Percentiles rank a stretch among this genome's conserved stretches.
phyloP scores from a whole-genome alignment of 2,888 invertebrate species.

The Blastobasis lacticolella region DNA sequence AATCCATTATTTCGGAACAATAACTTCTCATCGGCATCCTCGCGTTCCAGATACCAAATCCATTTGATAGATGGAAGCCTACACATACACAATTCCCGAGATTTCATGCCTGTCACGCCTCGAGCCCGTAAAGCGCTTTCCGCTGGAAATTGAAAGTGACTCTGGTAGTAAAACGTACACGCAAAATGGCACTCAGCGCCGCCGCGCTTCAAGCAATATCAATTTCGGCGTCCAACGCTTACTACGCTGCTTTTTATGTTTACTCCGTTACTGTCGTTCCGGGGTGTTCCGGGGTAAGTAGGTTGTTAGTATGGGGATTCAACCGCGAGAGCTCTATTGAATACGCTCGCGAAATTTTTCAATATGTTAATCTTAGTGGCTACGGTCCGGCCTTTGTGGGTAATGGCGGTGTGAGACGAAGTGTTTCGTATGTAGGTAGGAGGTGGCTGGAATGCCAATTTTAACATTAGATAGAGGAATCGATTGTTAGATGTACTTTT shows the following conservation, averaged over 20 bases:
- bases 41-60: too few species aligned
- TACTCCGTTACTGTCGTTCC: constrained; percentile 20
- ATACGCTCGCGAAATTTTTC: constrained; percentile 2
- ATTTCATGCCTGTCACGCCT: constrained; percentile 61
- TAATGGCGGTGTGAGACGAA: too few species aligned
- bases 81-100: constrained; percentile 19
- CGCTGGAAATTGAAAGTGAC: constrained; percentile 68
- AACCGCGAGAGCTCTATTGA: constrained; percentile 2
- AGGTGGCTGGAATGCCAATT: not conserved
- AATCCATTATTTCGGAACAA: too few species aligned
- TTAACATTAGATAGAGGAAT: not conserved
- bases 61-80: too few species aligned
- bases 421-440: not conserved
- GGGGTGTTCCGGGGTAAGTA: constrained; percentile 5
- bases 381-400: too few species aligned
- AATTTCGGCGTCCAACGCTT: constrained; percentile 41
- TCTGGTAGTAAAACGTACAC: constrained; percentile 61
- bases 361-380: not conserved
- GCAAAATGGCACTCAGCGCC: constrained; percentile 35
- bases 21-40: too few species aligned
- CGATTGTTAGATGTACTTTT: too few species aligned
- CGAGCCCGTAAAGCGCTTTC: constrained; percentile 59
- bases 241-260: constrained; percentile 25
- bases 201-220: constrained; percentile 44
- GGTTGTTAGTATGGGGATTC: constrained; percentile 11